phyloP scores from a whole-genome alignment of 2,797 vertebrate species.

The Sylvilagus floridanus region DNA sequence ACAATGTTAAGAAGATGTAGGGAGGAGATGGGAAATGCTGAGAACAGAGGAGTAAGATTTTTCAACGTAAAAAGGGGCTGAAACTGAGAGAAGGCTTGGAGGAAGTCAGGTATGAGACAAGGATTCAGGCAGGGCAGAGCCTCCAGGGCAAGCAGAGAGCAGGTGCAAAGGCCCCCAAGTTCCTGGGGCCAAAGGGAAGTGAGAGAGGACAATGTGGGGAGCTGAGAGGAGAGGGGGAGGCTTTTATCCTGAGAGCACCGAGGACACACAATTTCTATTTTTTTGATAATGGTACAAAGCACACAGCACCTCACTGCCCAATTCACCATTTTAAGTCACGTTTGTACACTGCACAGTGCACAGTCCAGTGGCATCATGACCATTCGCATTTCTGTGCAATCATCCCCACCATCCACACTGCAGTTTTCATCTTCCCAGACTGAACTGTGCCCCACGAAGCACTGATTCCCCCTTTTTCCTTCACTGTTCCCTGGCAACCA shows the following conservation, averaged over 20 bases:
- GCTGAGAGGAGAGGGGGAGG: background rate
- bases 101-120: background rate
- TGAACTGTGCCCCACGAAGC: background rate
- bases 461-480: rapidly evolving
- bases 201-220: background rate
- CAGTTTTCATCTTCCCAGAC: too few species aligned
- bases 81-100: background rate
- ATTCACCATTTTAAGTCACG: background rate
- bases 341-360: too few species aligned
- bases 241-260: background rate
- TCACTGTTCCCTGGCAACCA: too few species aligned
- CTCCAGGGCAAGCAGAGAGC: rapidly evolving
- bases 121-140: rapidly evolving
- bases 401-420: background rate
- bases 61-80: background rate
- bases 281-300: background rate
- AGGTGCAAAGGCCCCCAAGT: background rate
- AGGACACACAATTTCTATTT: background rate
- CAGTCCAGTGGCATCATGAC: rapidly evolving
- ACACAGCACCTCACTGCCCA: background rate
- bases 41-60: background rate
- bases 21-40: background rate
- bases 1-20: background rate
- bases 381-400: rapidly evolving
- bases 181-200: background rate